Conservation (phyloP, 2,113 vertebrate species). For the Chroicocephalus ridibundus region DNA sequence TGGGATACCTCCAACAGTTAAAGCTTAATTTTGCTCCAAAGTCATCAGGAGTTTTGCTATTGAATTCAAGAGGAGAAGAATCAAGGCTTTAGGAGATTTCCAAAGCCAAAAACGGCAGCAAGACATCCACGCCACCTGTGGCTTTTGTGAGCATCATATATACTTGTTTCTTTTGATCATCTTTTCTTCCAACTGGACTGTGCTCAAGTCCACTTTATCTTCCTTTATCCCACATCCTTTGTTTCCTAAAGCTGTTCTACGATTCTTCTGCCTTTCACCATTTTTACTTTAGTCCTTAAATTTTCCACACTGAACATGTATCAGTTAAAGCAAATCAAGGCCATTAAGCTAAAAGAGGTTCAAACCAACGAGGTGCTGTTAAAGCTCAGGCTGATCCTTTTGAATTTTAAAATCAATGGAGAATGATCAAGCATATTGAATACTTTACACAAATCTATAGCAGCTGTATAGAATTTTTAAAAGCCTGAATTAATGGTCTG, state of each 20-base stretch:
- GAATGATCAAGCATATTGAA: slow-evolving; percentile 41
- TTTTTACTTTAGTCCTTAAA: neutral
- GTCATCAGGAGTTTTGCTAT: neutral
- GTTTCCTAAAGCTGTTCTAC: neutral
- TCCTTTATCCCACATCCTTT: neutral
- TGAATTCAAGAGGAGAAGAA: neutral
- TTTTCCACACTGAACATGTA: neutral
- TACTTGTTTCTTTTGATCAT: neutral
- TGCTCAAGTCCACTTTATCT: neutral
- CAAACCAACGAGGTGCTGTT: slow-evolving; percentile 10
- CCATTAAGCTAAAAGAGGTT: slow-evolving; percentile 1
- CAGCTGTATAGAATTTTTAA: slow-evolving; percentile 16
- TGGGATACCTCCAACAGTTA: neutral
- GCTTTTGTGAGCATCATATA: neutral
- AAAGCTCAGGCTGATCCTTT: slow-evolving; percentile 4
- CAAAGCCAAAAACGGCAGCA: neutral
- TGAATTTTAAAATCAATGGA: slow-evolving; percentile 55
- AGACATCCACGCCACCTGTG: neutral
- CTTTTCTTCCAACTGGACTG: neutral
- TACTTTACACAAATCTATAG: slow-evolving; percentile 22
- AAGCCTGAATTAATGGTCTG: slow-evolving; percentile 30
- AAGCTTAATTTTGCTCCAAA: neutral
- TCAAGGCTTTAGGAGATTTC: neutral
- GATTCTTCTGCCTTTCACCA: neutral
- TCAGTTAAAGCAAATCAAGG: slow-evolving; percentile 14